Conservation (phyloP, 2,797 vertebrate species). For the Epinephelus coioides region DNA sequence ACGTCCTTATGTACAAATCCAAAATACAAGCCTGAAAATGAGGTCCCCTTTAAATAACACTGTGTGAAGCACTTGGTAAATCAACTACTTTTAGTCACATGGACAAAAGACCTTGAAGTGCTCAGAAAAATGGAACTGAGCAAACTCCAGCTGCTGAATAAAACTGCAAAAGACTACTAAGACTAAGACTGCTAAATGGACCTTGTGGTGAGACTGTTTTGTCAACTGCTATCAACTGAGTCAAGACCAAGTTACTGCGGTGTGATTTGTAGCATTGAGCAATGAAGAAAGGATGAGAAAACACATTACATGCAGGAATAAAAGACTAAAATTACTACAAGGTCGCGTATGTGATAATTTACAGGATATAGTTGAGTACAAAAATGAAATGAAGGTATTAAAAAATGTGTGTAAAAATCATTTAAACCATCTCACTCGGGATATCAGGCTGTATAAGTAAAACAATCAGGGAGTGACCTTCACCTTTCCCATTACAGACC, state of each 20-base stretch:
- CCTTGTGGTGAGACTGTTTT: background rate
- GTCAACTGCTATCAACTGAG: background rate
- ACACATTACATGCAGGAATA: background rate
- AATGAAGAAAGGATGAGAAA: background rate
- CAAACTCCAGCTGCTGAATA: background rate
- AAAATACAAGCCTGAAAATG: too few relatives aligned
- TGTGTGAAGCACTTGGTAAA: slow-evolving; percentile 5
- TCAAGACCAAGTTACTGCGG: too few relatives aligned
- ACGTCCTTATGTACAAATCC: too few relatives aligned
- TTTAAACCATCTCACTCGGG: background rate
- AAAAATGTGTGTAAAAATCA: background rate
- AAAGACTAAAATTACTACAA: background rate
- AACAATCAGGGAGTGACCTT: slow-evolving; percentile 12
- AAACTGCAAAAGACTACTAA: background rate
- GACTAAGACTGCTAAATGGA: background rate
- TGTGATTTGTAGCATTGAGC: background rate
- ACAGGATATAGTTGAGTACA: background rate
- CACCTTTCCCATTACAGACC: background rate
- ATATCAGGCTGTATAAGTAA: background rate
- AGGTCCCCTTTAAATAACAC: background rate
- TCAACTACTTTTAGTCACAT: background rate
- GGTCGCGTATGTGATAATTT: too few relatives aligned
- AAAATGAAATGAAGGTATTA: background rate
- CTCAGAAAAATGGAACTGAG: too few relatives aligned
- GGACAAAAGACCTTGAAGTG: too few relatives aligned